Base-by-base conservation (phyloP, 2,113 vertebrate species). In the Stercorarius parasiticus region DNA sequence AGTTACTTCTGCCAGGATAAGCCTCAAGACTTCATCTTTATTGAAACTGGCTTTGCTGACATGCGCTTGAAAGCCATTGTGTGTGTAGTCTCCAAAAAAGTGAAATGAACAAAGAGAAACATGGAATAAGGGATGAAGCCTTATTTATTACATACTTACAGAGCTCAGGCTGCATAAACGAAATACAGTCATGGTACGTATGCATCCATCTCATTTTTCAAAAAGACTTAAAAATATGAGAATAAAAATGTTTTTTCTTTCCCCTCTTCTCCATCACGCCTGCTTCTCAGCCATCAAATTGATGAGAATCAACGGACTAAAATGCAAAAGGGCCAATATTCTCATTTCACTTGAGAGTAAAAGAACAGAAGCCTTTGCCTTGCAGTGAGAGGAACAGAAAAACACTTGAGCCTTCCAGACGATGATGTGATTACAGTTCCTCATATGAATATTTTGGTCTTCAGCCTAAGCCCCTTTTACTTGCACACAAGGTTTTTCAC, bases 71-170 rank as follows among this genome's bases (percentile, higher is more conserved):
- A 96, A 83, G 78, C 61, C 50, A 53, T 52, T 74, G 71, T 43
- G 38, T 5, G 4, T 66, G 71, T 34, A 87, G 19, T 74, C 81
- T 95, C 52, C 42, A 83, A 92, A 96, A 90, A 90, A 90, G 50
- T 90, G 59, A 91, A 86, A 92, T 95, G 91, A 96, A 96, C 89
- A 97, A 96, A 95, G 78, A 65, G 29, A 84, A 96, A 90, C 82
- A 88, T 10, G 50, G 58, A 96, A 92, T 45, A 95, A 87, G 67
- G 83, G 86, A 92, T 58, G 50, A 84, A 89, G 79, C 36, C 20
- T 49, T 52, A 82, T 74, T 88, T 92, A 83, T 53, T n/a, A 81
- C 43, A 59, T 52, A 69, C 38, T 86, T 72, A 70, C 0, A 4
- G 62, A 88, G 55, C 83, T 93, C 82, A 73, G 84, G 50, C 58